Evolutionary conservation across 2,113 vertebrate species (phyloP).

Genomic region (Origma solitaria): DNA sequence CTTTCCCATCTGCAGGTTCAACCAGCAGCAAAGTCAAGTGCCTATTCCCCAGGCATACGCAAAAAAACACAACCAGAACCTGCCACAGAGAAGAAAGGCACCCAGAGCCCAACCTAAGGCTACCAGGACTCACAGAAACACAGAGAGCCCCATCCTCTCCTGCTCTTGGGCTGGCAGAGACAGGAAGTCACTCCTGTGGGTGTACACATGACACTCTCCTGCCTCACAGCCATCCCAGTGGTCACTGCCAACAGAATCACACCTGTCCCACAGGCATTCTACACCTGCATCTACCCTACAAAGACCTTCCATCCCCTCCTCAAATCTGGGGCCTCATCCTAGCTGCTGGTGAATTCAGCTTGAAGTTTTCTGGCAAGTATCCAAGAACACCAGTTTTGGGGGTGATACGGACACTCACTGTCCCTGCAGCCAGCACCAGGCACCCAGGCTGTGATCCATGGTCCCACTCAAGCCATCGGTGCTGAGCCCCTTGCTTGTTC

Average conservation of each 20-base stretch:
- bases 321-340: not conserved
- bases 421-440: not conserved
- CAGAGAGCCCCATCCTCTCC: accelerated
- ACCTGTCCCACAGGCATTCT: accelerated
- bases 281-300: not conserved
- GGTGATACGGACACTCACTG: accelerated
- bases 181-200: not conserved
- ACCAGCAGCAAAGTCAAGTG: not conserved
- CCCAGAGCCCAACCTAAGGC: not conserved
- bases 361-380: not conserved
- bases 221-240: accelerated
- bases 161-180: not conserved
- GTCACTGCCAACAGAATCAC: not conserved
- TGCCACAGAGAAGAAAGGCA: not conserved
- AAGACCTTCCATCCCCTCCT: not conserved
- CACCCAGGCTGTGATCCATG: accelerated
- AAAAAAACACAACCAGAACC: not conserved
- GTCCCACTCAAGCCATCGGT: not conserved
- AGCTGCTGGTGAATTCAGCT: not conserved
- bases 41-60: accelerated
- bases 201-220: no score
- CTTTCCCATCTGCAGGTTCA: not conserved
- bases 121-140: not conserved
- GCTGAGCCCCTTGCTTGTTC: not conserved
- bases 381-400: not conserved